Evolutionary conservation across 2,797 vertebrate species (phyloP), one percentile per base, ranked within the genome.

Genomic region (Dromococcyx pavoninus): DNA sequence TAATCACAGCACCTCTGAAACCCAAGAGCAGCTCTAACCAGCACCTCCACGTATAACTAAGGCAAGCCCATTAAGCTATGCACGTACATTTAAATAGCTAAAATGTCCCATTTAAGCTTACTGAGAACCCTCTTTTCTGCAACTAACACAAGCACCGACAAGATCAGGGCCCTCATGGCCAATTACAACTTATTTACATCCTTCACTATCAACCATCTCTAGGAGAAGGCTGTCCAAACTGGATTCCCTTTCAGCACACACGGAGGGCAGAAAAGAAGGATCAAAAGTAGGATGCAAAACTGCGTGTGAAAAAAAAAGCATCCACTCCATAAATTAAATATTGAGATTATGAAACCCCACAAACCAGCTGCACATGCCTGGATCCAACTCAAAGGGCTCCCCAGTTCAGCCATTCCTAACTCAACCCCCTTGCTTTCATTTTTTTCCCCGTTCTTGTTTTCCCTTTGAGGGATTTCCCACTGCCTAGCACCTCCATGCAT

Each of bases 71-170:
- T 21, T 23, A 22, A 67, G 10, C 19, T 23, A 13, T 0, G 0
- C 2, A 0, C 5, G 2, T 41, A 41, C 7, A 51, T 51, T 35
- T 43, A 51, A 80, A 58, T 2, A 57, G 7, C 28, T 17, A 50
- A 43, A 7, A 30, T 28, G 30, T 43, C 27, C 28, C 65, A 65
- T 27, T 73, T 24, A 16, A 58, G 25, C 4, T 69, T 53, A 37
- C 18, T 0, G 8, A 24, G 12, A 50, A 9, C 2, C 0, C 13
- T 43, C 27, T 79, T 23, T 35, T 25, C 35, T 5, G 37, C 18
- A 69, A 17, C 10, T 35, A 51, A 72, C 32, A 39, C 7, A 7
- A 1, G 10, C 4, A 61, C 13, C 33, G 57, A 37, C 5, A 48
- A 51, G 9, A 66, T 41, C 39, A 53, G 35, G 54, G 18, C 17